Evolutionary conservation across 2,797 vertebrate species (phyloP).

Genomic region (Urocyon cinereoargenteus): DNA sequence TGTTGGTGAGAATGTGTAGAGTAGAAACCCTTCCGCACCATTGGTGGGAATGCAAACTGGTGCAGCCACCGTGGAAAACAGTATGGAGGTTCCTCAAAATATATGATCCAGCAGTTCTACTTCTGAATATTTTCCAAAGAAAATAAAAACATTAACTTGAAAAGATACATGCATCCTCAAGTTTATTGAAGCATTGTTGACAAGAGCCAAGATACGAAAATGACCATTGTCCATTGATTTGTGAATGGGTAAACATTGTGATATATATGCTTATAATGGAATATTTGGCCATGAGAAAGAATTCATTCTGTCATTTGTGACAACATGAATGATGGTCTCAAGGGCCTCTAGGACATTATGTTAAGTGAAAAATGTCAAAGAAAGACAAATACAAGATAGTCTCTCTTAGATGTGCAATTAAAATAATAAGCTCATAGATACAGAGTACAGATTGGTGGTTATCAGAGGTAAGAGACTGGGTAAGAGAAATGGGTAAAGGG

Average conservation of each 20-base stretch:
- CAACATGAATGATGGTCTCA: neutral
- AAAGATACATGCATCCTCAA: neutral
- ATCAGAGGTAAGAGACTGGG: neutral
- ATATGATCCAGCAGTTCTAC: neutral
- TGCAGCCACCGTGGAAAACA: neutral
- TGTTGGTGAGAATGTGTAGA: neutral
- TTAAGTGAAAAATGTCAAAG: neutral
- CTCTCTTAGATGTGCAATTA: neutral
- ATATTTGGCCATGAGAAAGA: neutral
- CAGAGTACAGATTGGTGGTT: neutral
- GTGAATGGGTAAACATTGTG: neutral
- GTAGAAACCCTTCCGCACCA: neutral
- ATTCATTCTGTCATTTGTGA: neutral
- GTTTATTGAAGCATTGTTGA: neutral
- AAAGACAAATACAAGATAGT: neutral
- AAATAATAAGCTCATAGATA: neutral
- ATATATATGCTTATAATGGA: neutral
- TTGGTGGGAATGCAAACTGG: neutral
- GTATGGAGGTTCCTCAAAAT: neutral
- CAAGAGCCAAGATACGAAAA: neutral
- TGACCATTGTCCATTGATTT: neutral
- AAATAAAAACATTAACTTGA: neutral
- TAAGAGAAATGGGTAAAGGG: neutral
- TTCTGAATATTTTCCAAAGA: neutral
- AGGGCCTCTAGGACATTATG: neutral